phyloP scores from a whole-genome alignment of 2,113 vertebrate species.

The Dermatemys mawii region DNA sequence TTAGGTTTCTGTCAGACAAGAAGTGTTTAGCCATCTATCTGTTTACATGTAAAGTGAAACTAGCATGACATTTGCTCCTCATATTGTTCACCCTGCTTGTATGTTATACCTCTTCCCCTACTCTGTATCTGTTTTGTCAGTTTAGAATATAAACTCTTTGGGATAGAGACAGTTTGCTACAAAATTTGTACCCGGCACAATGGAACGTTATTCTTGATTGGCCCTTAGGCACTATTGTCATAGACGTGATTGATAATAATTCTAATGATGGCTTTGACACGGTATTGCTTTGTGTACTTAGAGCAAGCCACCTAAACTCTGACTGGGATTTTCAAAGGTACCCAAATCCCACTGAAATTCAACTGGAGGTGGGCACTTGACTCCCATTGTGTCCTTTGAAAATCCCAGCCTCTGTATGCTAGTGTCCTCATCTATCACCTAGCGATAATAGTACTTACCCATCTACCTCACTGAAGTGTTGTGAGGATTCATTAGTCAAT shows the following conservation, averaged over 20 bases:
- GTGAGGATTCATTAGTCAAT: neutral
- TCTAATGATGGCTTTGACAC: neutral
- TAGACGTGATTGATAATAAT: too few relatives aligned
- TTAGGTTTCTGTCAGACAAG: neutral
- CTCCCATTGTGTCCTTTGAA: neutral
- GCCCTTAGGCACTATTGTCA: too few relatives aligned
- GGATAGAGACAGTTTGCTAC: too few relatives aligned
- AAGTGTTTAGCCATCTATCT: neutral
- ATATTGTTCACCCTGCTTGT: neutral
- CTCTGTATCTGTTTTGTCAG: too few relatives aligned
- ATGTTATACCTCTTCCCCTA: neutral
- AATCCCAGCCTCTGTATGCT: neutral
- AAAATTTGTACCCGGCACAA: too few relatives aligned
- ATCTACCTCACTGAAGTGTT: fast-evolving
- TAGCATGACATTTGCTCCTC: neutral
- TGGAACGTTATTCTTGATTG: too few relatives aligned
- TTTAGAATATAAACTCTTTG: too few relatives aligned
- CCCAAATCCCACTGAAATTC: neutral
- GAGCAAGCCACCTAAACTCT: neutral
- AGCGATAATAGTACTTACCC: neutral
- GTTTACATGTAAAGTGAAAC: neutral
- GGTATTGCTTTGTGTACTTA: neutral
- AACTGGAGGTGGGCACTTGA: neutral
- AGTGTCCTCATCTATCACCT: neutral
- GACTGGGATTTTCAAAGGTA: neutral